A percentile compares a stretch with the other conserved stretches of the same genome.
phyloP scores from a whole-genome alignment of 2,888 invertebrate species.

The Limnephilus marmoratus region DNA sequence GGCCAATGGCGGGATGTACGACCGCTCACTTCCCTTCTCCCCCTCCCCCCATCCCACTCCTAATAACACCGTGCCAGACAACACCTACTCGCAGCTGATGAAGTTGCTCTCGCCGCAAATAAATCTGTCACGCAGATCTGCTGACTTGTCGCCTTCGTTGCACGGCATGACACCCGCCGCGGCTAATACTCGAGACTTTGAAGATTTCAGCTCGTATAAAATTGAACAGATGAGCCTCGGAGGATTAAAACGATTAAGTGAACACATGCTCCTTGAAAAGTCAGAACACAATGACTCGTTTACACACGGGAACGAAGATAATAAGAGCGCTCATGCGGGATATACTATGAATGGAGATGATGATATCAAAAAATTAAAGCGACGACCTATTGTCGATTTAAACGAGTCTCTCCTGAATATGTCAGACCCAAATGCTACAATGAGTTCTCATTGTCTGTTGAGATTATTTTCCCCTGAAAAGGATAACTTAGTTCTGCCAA shows the following conservation, averaged over 20 bases:
- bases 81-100: slow-evolving; percentile 72
- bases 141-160: slow-evolving; percentile 65
- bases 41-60: slow-evolving; percentile 72
- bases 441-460: slow-evolving; percentile 73
- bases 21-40: slow-evolving; percentile 79
- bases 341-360: slow-evolving; percentile 15
- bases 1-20: slow-evolving; percentile 83
- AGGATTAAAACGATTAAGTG: slow-evolving; percentile 30
- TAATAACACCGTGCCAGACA: slow-evolving; percentile 72
- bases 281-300: slow-evolving; percentile 19
- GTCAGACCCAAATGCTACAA: slow-evolving; percentile 15
- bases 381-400: slow-evolving; percentile 66
- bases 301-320: slow-evolving; percentile 39
- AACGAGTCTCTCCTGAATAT: slow-evolving; percentile 66
- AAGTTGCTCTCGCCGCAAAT: slow-evolving; percentile 42
- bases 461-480: slow-evolving; percentile 76
- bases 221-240: slow-evolving; percentile 53
- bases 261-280: slow-evolving; percentile 48
- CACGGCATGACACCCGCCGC: slow-evolving; percentile 65
- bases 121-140: background rate
- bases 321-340: background rate
- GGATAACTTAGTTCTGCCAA: slow-evolving; percentile 71
- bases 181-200: background rate
- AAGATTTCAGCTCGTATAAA: slow-evolving; percentile 54
- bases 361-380: slow-evolving; percentile 31